Evolutionary conservation across 1,140 invertebrate genomes (phyloP).

Genomic region (Drosophila busckii): DNA sequence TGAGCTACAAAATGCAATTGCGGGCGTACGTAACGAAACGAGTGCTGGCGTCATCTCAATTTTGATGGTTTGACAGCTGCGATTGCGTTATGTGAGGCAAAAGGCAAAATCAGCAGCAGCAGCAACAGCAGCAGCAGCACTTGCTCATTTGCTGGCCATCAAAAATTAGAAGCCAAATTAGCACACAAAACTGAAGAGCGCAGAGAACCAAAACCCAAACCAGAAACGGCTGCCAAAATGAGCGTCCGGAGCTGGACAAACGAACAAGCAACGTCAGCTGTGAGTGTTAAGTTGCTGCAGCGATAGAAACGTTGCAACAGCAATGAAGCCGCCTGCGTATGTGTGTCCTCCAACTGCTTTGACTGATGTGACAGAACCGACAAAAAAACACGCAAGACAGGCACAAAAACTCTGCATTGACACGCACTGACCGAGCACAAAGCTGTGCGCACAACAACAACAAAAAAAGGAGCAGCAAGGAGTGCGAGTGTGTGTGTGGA

Average conservation of each 20-base stretch:
- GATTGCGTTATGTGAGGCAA: constrained; percentile 13
- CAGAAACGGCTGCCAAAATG: constrained; percentile 23
- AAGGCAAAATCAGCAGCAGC: constrained; percentile 35
- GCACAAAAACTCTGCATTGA: constrained; percentile 59
- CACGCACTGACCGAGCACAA: constrained; percentile 53
- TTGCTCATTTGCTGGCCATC: constrained; percentile 63
- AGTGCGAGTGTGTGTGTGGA: constrained; percentile 2
- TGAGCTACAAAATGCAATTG: constrained; percentile 51
- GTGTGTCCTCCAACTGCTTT: constrained; percentile 51
- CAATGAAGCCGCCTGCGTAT: not conserved
- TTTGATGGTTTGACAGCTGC: constrained; percentile 56
- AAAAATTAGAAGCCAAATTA: constrained; percentile 72
- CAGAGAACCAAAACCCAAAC: no score
- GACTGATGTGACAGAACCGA: constrained; percentile 63
- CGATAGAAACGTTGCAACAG: constrained; percentile 15
- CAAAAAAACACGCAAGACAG: constrained; percentile 18
- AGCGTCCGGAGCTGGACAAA: constrained; percentile 7
- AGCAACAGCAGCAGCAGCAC: constrained; percentile 11
- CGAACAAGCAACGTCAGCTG: not conserved
- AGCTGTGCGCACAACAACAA: no score
- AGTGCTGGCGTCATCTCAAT: constrained; percentile 47
- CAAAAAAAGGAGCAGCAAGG: not conserved
- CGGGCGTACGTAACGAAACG: no score
- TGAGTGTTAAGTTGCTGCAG: constrained; percentile 30
- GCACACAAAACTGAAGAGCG: constrained; percentile 61